phyloP scores from a whole-genome alignment of 2,113 vertebrate species.

The Oophaga pumilio region DNA sequence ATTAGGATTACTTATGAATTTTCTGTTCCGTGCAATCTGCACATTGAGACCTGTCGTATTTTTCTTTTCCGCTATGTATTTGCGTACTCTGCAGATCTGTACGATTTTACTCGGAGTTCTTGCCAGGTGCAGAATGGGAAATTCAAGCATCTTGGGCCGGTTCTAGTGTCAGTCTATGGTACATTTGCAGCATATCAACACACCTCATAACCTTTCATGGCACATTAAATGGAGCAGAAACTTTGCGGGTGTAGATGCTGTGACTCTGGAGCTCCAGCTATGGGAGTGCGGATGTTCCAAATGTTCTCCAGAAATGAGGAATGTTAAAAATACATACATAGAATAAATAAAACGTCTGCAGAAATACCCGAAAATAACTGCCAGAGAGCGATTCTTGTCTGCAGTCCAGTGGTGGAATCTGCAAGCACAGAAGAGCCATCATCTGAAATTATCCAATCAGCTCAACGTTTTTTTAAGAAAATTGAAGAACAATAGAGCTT shows the following conservation, averaged over 20 bases:
- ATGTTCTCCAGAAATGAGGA: neutral
- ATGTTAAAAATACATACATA: constrained; percentile 30
- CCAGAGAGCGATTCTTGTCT: neutral
- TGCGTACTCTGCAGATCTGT: no score
- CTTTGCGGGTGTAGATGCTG: neutral
- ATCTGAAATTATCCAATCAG: neutral
- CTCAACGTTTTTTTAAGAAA: no score
- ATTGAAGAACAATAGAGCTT: neutral
- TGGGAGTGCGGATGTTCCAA: constrained; percentile 19
- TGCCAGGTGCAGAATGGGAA: no score
- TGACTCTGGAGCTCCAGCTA: neutral
- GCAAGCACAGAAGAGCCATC: neutral
- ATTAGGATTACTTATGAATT: no score
- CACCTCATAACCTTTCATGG: constrained; percentile 12
- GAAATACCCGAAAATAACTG: constrained; percentile 12
- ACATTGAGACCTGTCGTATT: no score
- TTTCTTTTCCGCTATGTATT: no score
- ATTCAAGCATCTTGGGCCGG: neutral
- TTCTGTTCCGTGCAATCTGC: no score
- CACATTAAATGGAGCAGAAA: constrained; percentile 12
- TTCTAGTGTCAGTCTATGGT: neutral
- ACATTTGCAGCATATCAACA: neutral
- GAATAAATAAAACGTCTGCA: constrained; percentile 18
- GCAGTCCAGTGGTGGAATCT: neutral
- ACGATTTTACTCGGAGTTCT: no score